Conservation (phyloP, 2,113 vertebrate genomes). For the Coreoperca whiteheadi region DNA sequence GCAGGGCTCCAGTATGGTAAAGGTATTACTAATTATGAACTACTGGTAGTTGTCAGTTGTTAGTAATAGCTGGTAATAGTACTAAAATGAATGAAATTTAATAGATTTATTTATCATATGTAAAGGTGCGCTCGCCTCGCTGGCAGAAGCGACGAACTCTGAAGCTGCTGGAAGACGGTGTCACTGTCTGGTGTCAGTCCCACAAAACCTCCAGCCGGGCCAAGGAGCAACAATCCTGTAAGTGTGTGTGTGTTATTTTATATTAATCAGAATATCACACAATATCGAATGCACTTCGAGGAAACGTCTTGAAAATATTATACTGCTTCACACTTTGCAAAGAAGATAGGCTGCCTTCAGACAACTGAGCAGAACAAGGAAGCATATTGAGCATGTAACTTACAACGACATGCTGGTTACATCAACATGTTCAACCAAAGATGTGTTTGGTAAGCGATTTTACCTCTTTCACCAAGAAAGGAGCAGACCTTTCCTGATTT, state of each 20-base stretch:
- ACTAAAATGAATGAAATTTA: neutral
- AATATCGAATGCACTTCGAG: too few relatives aligned
- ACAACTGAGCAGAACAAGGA: too few relatives aligned
- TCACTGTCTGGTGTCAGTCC: constrained; percentile 92
- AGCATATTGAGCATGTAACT: too few relatives aligned
- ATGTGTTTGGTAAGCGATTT: too few relatives aligned
- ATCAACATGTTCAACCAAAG: too few relatives aligned
- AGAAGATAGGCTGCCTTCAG: too few relatives aligned
- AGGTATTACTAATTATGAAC: neutral
- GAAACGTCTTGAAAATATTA: too few relatives aligned
- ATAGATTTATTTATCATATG: neutral
- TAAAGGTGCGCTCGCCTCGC: constrained; percentile 87
- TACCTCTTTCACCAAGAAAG: too few relatives aligned
- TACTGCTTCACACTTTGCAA: too few relatives aligned
- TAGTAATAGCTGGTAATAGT: too few relatives aligned
- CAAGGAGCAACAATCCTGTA: constrained; percentile 90
- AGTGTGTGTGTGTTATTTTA: constrained; percentile 70
- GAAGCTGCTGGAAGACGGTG: constrained; percentile 90
- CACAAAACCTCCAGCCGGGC: constrained; percentile 80
- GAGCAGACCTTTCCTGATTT: too few relatives aligned
- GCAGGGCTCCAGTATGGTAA: constrained; percentile 88
- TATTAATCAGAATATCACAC: neutral
- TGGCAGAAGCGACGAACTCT: constrained; percentile 88
- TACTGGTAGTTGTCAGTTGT: neutral
- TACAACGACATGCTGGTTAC: too few relatives aligned